Evolutionary conservation across 1,140 invertebrate species (phyloP).

Genomic region (Diploscapter pachys): DNA sequence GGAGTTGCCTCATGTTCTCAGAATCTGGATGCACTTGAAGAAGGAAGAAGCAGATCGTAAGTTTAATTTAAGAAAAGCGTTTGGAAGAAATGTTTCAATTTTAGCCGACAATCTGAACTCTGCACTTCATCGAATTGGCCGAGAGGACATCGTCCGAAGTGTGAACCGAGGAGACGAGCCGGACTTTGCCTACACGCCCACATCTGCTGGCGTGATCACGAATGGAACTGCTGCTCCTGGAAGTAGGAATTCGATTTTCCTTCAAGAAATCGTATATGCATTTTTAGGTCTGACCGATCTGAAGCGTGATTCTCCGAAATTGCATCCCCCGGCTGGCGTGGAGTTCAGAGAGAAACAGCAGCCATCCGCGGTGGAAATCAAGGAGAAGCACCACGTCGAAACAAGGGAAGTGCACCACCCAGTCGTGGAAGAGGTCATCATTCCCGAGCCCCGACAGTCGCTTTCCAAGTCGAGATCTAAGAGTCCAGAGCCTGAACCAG

Average conservation of each 20-base stretch:
- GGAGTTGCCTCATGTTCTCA: conserved; percentile 49
- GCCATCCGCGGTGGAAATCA: too few relatives aligned
- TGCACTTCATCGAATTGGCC: conserved; percentile 53
- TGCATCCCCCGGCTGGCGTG: conserved; percentile 12
- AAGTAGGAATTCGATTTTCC: conserved; percentile 12
- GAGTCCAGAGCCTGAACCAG: neutral
- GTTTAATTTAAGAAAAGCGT: conserved; percentile 5
- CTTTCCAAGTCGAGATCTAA: neutral
- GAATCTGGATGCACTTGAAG: conserved; percentile 57
- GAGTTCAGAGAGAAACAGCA: conserved; percentile 5
- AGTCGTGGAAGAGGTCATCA: too few relatives aligned
- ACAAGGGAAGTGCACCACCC: too few relatives aligned
- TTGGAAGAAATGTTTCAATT: conserved; percentile 17
- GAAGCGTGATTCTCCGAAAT: conserved; percentile 2
- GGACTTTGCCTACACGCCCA: conserved; percentile 1
- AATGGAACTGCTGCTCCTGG: conserved; percentile 9
- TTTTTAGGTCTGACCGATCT: neutral
- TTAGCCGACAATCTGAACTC: conserved; percentile 47
- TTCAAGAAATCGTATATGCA: neutral
- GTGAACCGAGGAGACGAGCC: conserved; percentile 36
- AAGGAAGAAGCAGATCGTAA: conserved; percentile 48
- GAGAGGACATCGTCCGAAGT: conserved; percentile 56
- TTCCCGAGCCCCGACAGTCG: too few relatives aligned
- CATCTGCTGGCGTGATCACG: conserved; percentile 17
- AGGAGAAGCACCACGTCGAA: too few relatives aligned